A percentile compares a stretch with the other conserved stretches of the same genome.
phyloP scores from a whole-genome alignment of 2,113 vertebrate species.

The Myotis brandtii region DNA sequence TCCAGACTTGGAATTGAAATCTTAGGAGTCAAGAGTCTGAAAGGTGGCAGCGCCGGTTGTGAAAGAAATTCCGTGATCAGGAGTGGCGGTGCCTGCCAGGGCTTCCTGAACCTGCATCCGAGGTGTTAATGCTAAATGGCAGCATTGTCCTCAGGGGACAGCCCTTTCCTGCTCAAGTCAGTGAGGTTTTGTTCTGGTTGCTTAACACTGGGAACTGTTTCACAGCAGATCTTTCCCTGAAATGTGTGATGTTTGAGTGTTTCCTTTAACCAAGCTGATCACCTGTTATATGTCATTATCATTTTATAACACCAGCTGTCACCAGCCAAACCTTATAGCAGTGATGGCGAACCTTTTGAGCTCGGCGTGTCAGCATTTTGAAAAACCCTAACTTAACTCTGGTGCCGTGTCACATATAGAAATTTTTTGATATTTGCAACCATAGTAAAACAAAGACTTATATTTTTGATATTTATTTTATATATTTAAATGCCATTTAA shows the following conservation, averaged over 20 bases:
- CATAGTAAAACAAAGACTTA: too few species aligned
- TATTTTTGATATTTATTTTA: too few species aligned
- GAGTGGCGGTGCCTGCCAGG: rapidly evolving
- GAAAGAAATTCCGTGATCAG: background rate
- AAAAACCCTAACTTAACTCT: too few species aligned
- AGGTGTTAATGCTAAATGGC: background rate
- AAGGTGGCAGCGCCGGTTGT: background rate
- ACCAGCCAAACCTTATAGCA: background rate
- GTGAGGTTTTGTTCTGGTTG: background rate
- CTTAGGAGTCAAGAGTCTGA: background rate
- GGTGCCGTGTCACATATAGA: too few species aligned
- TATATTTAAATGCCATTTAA: too few species aligned
- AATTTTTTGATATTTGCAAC: too few species aligned
- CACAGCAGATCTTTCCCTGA: background rate
- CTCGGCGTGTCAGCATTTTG: too few species aligned
- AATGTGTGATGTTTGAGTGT: background rate
- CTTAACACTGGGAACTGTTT: background rate
- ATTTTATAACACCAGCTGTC: conserved; percentile 48
- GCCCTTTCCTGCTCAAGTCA: background rate
- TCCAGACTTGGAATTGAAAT: background rate
- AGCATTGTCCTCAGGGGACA: background rate
- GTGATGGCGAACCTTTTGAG: too few species aligned
- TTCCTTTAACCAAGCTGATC: background rate
- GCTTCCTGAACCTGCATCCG: background rate
- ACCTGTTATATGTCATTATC: background rate